A percentile compares a stretch with the other conserved stretches of the same genome.
These are phyloP conservation scores for Lamprologus speciosus DNA, from an alignment of 2,113 vertebrate species.

Conservation along the genomic window DNA sequence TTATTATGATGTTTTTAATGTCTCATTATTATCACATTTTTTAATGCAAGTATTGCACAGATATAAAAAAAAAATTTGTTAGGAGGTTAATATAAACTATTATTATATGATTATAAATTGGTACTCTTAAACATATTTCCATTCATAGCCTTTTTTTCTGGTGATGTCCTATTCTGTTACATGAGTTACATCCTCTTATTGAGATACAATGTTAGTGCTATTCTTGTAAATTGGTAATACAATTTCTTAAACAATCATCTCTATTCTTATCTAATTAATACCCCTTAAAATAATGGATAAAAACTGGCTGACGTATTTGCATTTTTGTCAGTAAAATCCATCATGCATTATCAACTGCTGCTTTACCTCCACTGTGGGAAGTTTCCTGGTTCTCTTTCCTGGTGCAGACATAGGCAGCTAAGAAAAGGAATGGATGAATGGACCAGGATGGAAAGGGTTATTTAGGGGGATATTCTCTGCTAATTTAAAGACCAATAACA, in stretches of 20 bases:
- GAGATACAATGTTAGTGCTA: background rate
- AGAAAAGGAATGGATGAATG: background rate
- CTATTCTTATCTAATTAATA: background rate
- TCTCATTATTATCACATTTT: background rate
- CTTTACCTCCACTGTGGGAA: background rate
- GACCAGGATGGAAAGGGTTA: background rate
- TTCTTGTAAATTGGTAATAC: background rate
- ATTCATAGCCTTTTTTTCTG: background rate
- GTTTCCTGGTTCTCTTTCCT: background rate
- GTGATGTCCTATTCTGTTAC: background rate
- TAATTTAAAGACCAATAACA: background rate
- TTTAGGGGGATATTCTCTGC: background rate
- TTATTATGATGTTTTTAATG: background rate
- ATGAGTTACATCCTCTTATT: background rate
- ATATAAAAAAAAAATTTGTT: background rate
- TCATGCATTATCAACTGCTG: background rate
- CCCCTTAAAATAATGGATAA: background rate
- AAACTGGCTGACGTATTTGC: background rate
- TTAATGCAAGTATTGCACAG: background rate
- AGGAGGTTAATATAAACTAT: background rate
- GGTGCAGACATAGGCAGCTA: background rate
- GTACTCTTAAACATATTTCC: background rate
- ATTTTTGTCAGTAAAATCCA: background rate
- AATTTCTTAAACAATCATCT: background rate
- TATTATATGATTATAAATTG: background rate